A percentile compares a stretch with the other conserved stretches of the same genome.
Conservation (phyloP, 1,140 invertebrate genomes). For the Diorhabda elongata region DNA sequence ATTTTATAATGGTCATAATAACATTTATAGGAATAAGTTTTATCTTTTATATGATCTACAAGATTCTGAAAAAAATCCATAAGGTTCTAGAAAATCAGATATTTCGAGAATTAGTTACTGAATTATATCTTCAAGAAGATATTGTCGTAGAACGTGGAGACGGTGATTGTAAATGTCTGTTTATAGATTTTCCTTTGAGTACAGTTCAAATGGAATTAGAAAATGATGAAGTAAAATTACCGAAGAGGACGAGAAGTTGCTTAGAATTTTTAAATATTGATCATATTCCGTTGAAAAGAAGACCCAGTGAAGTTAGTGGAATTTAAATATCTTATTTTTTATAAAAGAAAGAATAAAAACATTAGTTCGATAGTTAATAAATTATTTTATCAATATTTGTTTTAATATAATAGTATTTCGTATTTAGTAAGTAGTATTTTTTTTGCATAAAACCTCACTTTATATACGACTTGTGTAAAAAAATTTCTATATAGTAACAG, state of each 20-base stretch:
- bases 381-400: too few relatives aligned
- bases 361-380: too few relatives aligned
- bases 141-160: not conserved
- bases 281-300: not conserved
- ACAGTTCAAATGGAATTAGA: not conserved
- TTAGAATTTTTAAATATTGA: not conserved
- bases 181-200: not conserved
- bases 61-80: constrained; percentile 9
- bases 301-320: not conserved
- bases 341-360: too few relatives aligned
- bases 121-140: not conserved
- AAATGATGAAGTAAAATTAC: not conserved
- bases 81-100: not conserved
- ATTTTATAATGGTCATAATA: too few relatives aligned
- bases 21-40: too few relatives aligned
- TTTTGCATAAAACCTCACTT: too few relatives aligned
- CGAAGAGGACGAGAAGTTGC: constrained; percentile 5
- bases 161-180: not conserved
- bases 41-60: constrained; percentile 8
- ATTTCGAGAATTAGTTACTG: not conserved
- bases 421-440: too few relatives aligned
- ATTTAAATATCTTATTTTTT: too few relatives aligned
- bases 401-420: too few relatives aligned
- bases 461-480: too few relatives aligned
- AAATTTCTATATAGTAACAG: too few relatives aligned